Evolutionary conservation across 2,797 vertebrate species (phyloP).

Genomic region (Dromococcyx pavoninus): DNA sequence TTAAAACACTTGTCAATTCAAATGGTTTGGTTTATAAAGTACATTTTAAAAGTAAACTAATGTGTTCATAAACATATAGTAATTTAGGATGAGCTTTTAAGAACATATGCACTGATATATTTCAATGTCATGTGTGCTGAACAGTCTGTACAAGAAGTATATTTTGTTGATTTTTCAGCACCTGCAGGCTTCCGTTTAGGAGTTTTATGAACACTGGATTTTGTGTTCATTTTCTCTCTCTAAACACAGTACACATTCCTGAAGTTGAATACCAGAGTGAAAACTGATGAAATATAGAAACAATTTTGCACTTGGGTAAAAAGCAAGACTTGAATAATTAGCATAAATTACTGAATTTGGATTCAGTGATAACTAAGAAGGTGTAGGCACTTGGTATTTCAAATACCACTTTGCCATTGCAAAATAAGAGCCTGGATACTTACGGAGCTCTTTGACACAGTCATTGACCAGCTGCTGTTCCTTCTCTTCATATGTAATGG

Average conservation of each 20-base stretch:
- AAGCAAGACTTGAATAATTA: neutral
- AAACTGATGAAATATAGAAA: neutral
- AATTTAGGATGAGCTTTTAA: neutral
- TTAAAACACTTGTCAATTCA: neutral
- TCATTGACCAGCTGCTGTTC: conserved; percentile 94
- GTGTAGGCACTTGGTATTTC: neutral
- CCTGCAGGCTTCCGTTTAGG: neutral
- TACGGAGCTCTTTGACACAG: conserved; percentile 96
- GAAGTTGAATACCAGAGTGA: neutral
- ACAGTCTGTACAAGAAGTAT: neutral
- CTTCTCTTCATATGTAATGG: conserved; percentile 93
- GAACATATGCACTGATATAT: neutral
- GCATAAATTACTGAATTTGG: neutral
- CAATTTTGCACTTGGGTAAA: neutral
- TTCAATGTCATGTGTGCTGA: neutral
- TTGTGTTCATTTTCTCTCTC: neutral
- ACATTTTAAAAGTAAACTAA: neutral
- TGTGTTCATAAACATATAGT: neutral
- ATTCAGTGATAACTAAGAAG: neutral
- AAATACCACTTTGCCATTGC: neutral
- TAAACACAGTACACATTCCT: neutral
- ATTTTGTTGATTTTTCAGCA: neutral
- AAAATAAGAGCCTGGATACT: conserved; percentile 69
- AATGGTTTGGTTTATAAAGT: neutral
- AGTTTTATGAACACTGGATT: neutral